A percentile compares a stretch with the other conserved stretches of the same genome.
phyloP scores from a whole-genome alignment of 1,140 invertebrate species.

The Meteorus sp. region DNA sequence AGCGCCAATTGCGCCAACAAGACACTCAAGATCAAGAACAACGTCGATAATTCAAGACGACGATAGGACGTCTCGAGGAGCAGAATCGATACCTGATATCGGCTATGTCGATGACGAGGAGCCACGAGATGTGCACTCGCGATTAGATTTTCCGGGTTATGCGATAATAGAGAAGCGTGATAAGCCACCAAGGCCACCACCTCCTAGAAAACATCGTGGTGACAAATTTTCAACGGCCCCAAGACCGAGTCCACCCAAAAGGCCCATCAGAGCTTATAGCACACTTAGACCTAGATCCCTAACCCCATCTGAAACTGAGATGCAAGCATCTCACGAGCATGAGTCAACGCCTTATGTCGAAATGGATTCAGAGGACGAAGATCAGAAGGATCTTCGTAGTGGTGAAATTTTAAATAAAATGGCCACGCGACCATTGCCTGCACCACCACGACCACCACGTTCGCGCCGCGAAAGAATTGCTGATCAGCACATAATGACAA shows the following conservation, averaged over 20 bases:
- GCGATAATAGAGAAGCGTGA: conserved; percentile 68
- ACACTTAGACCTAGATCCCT: conserved; percentile 60
- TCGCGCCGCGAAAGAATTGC: conserved; percentile 38
- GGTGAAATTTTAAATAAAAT: conserved; percentile 76
- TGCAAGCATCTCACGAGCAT: background rate
- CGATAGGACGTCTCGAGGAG: conserved; percentile 70
- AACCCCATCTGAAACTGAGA: conserved; percentile 27
- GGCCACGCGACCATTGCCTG: conserved; percentile 77
- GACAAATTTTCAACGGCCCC: conserved; percentile 54
- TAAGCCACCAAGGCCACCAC: conserved; percentile 62
- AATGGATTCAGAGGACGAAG: conserved; percentile 57
- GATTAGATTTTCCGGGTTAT: conserved; percentile 65
- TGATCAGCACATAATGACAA: conserved; percentile 34
- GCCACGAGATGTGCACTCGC: conserved; percentile 29
- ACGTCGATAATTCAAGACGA: conserved; percentile 66
- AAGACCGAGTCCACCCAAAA: conserved; percentile 49
- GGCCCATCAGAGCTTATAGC: conserved; percentile 68
- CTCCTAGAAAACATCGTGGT: conserved; percentile 61
- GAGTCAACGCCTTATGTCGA: conserved; percentile 62
- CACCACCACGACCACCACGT: conserved; percentile 73
- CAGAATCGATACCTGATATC: conserved; percentile 64
- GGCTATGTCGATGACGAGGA: conserved; percentile 43
- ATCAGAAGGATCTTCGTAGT: conserved; percentile 66
- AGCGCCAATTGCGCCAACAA: conserved; percentile 47
- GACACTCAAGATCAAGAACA: conserved; percentile 60